Evolutionary conservation across 2,888 invertebrate genomes (phyloP).

Genomic region (Suillia variegata): DNA sequence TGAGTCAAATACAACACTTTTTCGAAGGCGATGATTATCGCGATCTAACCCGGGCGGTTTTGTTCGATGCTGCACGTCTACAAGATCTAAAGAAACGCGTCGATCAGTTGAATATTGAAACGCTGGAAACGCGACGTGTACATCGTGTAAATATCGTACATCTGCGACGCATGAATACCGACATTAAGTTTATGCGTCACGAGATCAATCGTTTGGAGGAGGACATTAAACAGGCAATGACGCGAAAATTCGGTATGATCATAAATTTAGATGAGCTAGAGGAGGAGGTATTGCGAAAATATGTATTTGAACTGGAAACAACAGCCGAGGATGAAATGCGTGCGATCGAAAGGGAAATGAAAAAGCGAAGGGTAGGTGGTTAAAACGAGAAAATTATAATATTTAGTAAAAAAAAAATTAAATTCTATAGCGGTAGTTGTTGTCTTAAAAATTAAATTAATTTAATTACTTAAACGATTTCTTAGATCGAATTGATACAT

Average conservation of each 20-base stretch:
- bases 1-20: slow-evolving; percentile 72
- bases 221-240: slow-evolving; percentile 63
- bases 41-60: slow-evolving; percentile 63
- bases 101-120: slow-evolving; percentile 70
- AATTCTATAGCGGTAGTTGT: background rate
- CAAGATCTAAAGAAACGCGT: slow-evolving; percentile 67
- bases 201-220: slow-evolving; percentile 66
- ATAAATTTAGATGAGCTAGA: slow-evolving; percentile 65
- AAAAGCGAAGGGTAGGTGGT: slow-evolving; percentile 52
- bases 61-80: slow-evolving; percentile 70
- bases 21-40: slow-evolving; percentile 62
- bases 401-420: background rate
- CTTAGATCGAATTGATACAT: slow-evolving; percentile 35
- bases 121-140: slow-evolving; percentile 66
- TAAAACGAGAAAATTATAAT: background rate
- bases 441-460: background rate
- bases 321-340: slow-evolving; percentile 62
- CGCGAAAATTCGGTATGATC: slow-evolving; percentile 65
- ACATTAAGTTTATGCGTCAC: slow-evolving; percentile 70
- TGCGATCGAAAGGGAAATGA: slow-evolving; percentile 61
- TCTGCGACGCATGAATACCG: slow-evolving; percentile 72
- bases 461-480: background rate
- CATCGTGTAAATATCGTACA: slow-evolving; percentile 74
- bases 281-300: slow-evolving; percentile 64
- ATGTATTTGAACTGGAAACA: slow-evolving; percentile 65